Evolutionary conservation across 2,113 vertebrate genomes (phyloP).

Genomic region (Corythoichthys intestinalis): DNA sequence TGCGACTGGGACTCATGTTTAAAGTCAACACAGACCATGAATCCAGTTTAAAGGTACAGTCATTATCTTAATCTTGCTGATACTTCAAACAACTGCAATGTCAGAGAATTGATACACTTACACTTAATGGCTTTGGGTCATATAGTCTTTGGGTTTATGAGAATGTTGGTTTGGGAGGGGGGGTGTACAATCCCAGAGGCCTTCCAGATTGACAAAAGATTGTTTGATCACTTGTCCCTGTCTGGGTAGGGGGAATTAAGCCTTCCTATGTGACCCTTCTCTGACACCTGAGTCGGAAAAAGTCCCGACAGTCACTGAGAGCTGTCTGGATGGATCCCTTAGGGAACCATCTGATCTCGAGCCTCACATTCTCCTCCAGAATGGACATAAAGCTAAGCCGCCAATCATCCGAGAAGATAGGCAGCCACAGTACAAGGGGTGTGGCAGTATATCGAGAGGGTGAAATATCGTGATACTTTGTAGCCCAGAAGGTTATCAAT

Average conservation of each 20-base stretch:
- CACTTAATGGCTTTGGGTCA: too few species aligned
- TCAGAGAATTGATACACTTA: background rate
- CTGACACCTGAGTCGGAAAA: constrained; percentile 24
- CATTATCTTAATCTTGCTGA: background rate
- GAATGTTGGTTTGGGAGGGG: too few species aligned
- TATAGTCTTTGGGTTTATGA: too few species aligned
- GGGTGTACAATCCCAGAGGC: constrained; percentile 9
- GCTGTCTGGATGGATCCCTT: background rate
- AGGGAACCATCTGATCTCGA: constrained; percentile 28
- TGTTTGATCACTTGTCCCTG: constrained; percentile 22
- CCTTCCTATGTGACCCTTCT: background rate
- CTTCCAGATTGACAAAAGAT: constrained; percentile 20
- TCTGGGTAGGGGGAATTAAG: constrained; percentile 6
- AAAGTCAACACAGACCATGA: constrained; percentile 98
- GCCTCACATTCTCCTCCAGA: constrained; percentile 26
- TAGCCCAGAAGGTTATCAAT: too few species aligned
- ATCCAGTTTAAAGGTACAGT: constrained; percentile 92
- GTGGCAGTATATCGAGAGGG: too few species aligned
- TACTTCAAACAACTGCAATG: background rate
- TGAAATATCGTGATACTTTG: too few species aligned
- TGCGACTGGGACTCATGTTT: constrained; percentile 98
- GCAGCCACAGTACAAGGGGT: background rate
- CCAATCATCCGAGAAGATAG: background rate
- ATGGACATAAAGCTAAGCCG: background rate
- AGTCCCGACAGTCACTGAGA: constrained; percentile 12